These are phyloP conservation scores for Morbakka virulenta DNA, from an alignment of 30 jellyfish, hydroid and myxozoan genomes.

Conservation along the genomic window DNA sequence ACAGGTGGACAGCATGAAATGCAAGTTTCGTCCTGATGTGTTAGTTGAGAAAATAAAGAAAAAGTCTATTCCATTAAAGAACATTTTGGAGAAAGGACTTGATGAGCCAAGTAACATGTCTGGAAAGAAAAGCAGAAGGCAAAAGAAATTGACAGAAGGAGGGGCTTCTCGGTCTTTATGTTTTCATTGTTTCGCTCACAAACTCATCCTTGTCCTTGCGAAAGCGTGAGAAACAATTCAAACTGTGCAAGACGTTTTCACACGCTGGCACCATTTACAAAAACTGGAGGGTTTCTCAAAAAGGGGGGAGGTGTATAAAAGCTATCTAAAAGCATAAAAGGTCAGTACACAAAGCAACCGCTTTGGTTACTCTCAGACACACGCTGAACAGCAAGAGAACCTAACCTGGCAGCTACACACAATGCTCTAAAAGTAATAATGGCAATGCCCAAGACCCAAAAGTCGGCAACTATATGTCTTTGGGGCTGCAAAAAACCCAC, in stretches of 20 bases:
- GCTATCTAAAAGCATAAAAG: too few relatives aligned
- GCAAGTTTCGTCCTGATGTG: neutral
- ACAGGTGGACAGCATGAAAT: neutral
- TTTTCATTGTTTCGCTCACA: neutral
- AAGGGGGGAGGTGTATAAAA: too few relatives aligned
- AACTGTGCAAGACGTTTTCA: neutral
- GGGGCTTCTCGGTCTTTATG: neutral
- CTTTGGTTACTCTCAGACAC: neutral
- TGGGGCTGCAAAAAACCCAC: too few relatives aligned
- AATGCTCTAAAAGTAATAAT: neutral
- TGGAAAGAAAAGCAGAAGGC: neutral
- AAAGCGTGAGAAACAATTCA: neutral
- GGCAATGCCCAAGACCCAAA: too few relatives aligned
- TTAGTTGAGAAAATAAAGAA: neutral
- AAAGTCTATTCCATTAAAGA: neutral
- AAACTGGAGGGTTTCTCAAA: too few relatives aligned
- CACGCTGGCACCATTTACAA: too few relatives aligned
- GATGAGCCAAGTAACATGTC: neutral
- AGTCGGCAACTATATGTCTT: too few relatives aligned
- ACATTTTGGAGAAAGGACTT: neutral
- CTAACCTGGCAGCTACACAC: neutral
- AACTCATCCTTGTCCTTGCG: neutral
- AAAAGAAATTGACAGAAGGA: neutral
- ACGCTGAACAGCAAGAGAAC: neutral
- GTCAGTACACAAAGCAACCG: neutral